Base-by-base conservation (phyloP, 2,113 vertebrate species). In the Parus major region DNA sequence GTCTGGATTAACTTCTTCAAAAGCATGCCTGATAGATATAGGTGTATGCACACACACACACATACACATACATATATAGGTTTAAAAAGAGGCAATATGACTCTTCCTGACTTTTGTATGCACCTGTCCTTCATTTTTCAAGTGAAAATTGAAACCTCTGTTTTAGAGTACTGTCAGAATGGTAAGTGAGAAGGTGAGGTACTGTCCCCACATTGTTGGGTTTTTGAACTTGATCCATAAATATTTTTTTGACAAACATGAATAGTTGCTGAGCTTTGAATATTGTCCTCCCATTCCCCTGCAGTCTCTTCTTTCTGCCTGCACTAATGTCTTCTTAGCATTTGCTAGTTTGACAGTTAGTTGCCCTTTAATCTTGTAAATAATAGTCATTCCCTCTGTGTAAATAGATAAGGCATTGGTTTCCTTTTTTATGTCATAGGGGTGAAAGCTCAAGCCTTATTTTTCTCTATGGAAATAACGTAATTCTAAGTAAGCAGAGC, bases 41-140 rank as follows among this genome's bases (percentile, higher is more conserved):
- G 4, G 1, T 15, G 13, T 16, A 22, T 11, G 28, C 42, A 42
- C 42, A 15, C 3, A 36, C 5, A 25, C 4, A 60, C 2, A 44
- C 8, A 10, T 14, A 20, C 6, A 7, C 1, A 4, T 6, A 9
- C 0, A 52, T 2, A 9, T 55, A 61, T 29, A 47, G 8, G 33
- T 72, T 88, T 31, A 60, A 60, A 87, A 52, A 64, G 18, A 19
- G 4, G 14, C n/a, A 25, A 12, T 42, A 11, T 71, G 8, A 36
- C 17, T 24, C 49, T 65, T 56, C 24, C 21, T 47, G 64, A 69
- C 12, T 12, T 52, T 28, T 39, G 11, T 70, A 35, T 55, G 18
- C 33, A 36, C 22, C 27, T 35, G n/a, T 60, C 46, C 22, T 53
- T 70, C 14, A n/a, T 22, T 57, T 71, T 79, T 53, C 25, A 63